Base-by-base conservation (phyloP, 2,797 vertebrate genomes). In the Bovichtus diacanthus region DNA sequence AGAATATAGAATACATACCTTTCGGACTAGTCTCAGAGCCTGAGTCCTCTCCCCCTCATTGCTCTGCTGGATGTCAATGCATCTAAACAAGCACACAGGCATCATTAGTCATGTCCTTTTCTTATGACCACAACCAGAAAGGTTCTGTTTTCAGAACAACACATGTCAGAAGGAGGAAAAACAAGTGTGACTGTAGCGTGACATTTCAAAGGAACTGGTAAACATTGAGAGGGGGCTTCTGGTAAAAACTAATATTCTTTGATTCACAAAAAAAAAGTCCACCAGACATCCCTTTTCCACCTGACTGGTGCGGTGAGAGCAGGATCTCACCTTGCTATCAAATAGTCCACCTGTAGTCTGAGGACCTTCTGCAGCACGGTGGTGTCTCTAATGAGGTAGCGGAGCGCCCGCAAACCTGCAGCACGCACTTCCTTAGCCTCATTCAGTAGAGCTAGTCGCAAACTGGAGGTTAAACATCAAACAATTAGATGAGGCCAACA, bases 1-100 rank as follows among this genome's bases (percentile, higher is more conserved):
- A 39, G 18, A 43, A 18, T n/a, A n/a, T n/a, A n/a, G n/a, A 34
- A 34, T 34, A 34, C 3, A 18, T 31, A 99, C 98, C 97, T 99
- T 99, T 95, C 98, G 95, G 86, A 99, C 97, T 74, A 99, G 95
- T 88, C 98, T 95, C 90, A 99, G 97, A 81, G 97, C 98, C 91
- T 99, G 98, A 76, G 98, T 99, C 89, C 98, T 95, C 92, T 99
- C 98, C 70, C 98, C 98, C 95, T 99, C 98, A 56, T 99, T 99
- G 94, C 98, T 99, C 93, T 99, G 98, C 81, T 99, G 98, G 93
- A 99, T 99, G 91, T 99, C 98, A 90, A 99, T 99, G 93, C 97
- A 99, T 94, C 98, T 99, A 88, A 87, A 88, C 34, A 76, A 65
- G 64, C 9, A 83, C 54, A 88, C 39, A 49, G 10, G 34, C 4